Evolutionary conservation across 1,140 invertebrate species (phyloP).

Genomic region (Lordiphosa collinella): DNA sequence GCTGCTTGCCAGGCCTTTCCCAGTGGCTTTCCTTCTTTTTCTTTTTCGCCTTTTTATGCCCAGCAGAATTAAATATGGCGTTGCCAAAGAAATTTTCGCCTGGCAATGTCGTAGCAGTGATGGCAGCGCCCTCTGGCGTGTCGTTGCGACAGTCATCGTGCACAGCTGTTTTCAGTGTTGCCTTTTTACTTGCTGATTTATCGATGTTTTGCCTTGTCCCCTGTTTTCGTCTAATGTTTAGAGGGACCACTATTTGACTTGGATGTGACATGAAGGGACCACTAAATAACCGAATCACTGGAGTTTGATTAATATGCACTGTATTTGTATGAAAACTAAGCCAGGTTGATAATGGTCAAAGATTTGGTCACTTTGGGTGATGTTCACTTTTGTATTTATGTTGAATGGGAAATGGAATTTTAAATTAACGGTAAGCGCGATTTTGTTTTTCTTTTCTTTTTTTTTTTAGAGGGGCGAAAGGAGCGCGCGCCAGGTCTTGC

Average conservation of each 20-base stretch:
- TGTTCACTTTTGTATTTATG: background rate
- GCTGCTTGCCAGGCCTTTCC: conserved; percentile 11
- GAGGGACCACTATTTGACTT: conserved; percentile 64
- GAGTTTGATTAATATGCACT: conserved; percentile 51
- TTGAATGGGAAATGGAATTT: conserved; percentile 3
- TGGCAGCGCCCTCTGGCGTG: conserved; percentile 38
- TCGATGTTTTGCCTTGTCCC: conserved; percentile 48
- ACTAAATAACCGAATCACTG: conserved; percentile 56
- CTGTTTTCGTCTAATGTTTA: conserved; percentile 67
- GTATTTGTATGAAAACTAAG: conserved; percentile 19
- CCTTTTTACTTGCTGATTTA: conserved; percentile 59
- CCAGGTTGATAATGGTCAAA: background rate
- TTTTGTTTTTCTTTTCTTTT: conserved; percentile 30
- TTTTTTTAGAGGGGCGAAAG: conserved; percentile 37
- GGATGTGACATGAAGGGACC: conserved; percentile 55
- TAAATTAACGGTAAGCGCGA: conserved; percentile 16
- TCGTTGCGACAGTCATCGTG: conserved; percentile 32
- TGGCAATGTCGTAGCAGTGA: conserved; percentile 43
- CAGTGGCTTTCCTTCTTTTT: conserved; percentile 27
- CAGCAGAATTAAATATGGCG: conserved; percentile 68
- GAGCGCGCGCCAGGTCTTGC: conserved; percentile 27
- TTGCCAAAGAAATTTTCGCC: conserved; percentile 19
- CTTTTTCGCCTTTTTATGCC: conserved; percentile 48
- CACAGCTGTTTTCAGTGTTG: conserved; percentile 54
- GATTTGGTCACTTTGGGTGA: conserved; percentile 9